These are phyloP conservation scores for Pseudorectes ferrugineus DNA, from an alignment of 2,113 vertebrate genomes.

Conservation along the genomic window DNA sequence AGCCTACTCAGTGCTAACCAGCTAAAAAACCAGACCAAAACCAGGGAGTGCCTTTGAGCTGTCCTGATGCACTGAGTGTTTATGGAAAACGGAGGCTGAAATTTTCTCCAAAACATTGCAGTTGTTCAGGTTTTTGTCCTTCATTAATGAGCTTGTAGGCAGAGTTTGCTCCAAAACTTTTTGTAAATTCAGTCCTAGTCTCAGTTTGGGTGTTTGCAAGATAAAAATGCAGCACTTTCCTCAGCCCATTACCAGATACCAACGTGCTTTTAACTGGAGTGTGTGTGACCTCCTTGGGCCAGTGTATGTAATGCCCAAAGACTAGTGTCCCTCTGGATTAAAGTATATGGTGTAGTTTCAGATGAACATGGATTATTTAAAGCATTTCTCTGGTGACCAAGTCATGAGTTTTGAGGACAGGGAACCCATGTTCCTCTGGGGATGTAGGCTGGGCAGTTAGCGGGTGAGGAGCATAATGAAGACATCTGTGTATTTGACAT, in stretches of 20 bases:
- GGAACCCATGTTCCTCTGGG: neutral
- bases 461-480: neutral
- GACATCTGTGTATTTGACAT: neutral
- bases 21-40: neutral
- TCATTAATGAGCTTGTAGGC: neutral
- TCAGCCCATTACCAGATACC: neutral
- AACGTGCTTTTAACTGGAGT: neutral
- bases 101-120: neutral
- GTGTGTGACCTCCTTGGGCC: neutral
- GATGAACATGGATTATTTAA: neutral
- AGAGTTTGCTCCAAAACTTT: neutral
- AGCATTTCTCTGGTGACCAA: neutral
- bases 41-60: neutral
- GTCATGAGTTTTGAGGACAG: neutral
- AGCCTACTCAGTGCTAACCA: neutral
- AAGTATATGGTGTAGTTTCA: neutral
- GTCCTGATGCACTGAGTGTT: neutral
- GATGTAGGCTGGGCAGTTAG: neutral
- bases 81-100: neutral
- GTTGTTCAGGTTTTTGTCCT: neutral
- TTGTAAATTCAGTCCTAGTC: neutral
- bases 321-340: neutral
- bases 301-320: rapidly evolving
- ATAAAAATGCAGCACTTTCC: neutral
- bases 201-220: neutral